Evolutionary conservation across 2,113 vertebrate species (phyloP), one percentile per base, ranked within the genome.

Genomic region (Anoplopoma fimbria): DNA sequence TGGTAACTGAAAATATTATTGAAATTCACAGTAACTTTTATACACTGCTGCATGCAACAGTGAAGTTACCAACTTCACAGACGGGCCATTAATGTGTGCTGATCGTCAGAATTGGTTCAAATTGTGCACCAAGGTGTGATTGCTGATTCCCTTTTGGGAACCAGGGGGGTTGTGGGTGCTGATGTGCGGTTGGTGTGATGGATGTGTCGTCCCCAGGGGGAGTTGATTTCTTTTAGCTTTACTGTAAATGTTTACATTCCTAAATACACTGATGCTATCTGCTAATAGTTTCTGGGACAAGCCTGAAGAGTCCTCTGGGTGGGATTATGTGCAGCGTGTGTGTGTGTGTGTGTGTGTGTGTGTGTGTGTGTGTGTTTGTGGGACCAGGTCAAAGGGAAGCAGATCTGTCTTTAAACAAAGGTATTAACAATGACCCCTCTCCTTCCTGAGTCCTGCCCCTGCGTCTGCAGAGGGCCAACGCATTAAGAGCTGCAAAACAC

Each of bases 161-260:
- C 17, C 31, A 19, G 34, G 21, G 68, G 68, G 67, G 69, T 29
- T 63, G 34, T 70, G 62, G 71, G 78, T 19, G 81, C 82, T 79
- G 87, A 84, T 86, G 53, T 25, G 86, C 6, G 69, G 79, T 63
- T 82, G 62, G 25, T 61, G 81, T 94, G 93, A 95, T 95, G 86
- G 91, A 95, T 94, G 88, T 88, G 87, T 82, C 83, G 69, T 88
- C 88, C 87, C 87, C 72, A 13, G 78, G 68, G 88, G 91, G 75
- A 92, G 84, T 74, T 87, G 84, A 90, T 89, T 89, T 92, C 90
- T 94, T 92, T 88, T 91, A 82, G 90, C 87, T 93, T 90, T 87
- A 95, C 94, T 95, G 93, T 95, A 95, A 95, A 96, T 95, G 94
- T 96, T 95, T 95, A 95, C 94, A 95, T 95, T 95, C 93, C 94